Conservation (phyloP, 2,113 vertebrate species). For the Lutjanus erythropterus region DNA sequence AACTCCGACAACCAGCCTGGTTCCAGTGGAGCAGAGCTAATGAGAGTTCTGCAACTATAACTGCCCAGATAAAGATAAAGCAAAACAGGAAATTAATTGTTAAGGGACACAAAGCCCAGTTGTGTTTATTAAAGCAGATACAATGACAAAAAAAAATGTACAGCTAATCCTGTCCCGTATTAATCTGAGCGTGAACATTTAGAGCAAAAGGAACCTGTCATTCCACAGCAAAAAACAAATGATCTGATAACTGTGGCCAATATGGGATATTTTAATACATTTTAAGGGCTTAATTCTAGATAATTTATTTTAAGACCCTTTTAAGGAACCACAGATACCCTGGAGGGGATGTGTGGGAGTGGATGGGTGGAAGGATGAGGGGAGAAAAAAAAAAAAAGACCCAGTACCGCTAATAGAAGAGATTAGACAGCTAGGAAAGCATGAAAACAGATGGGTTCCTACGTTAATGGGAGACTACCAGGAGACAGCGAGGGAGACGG, state of each 20-base stretch:
- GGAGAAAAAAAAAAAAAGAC: slow-evolving; percentile 16
- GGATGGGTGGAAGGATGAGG: slow-evolving; percentile 48
- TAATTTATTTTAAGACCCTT: slow-evolving; percentile 74
- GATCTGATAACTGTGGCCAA: slow-evolving; percentile 48
- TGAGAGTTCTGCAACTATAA: slow-evolving; percentile 61
- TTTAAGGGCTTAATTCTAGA: slow-evolving; percentile 63
- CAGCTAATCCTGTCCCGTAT: slow-evolving; percentile 54
- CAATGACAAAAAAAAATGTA: slow-evolving; percentile 48
- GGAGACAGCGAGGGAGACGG: slow-evolving; percentile 7
- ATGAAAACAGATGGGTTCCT: slow-evolving; percentile 64
- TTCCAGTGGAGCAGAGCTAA: slow-evolving; percentile 69
- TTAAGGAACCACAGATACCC: slow-evolving; percentile 60
- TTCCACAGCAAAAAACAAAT: slow-evolving; percentile 34
- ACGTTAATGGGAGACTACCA: slow-evolving; percentile 28
- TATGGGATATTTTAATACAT: slow-evolving; percentile 43
- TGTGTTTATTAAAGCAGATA: slow-evolving; percentile 71
- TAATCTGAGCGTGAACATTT: slow-evolving; percentile 54
- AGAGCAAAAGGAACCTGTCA: slow-evolving; percentile 41
- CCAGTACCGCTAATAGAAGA: slow-evolving; percentile 60
- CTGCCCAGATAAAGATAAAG: slow-evolving; percentile 59
- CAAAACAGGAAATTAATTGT: slow-evolving; percentile 78
- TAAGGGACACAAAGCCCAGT: slow-evolving; percentile 72
- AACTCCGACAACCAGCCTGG: slow-evolving; percentile 28
- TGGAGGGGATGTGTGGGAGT: slow-evolving; percentile 43
- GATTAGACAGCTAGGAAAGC: slow-evolving; percentile 67